Percentiles rank a stretch among this genome's conserved stretches.
These are phyloP conservation scores for Drosophila santomea DNA, from an alignment of 1,140 invertebrate genomes.

Conservation along the genomic window DNA sequence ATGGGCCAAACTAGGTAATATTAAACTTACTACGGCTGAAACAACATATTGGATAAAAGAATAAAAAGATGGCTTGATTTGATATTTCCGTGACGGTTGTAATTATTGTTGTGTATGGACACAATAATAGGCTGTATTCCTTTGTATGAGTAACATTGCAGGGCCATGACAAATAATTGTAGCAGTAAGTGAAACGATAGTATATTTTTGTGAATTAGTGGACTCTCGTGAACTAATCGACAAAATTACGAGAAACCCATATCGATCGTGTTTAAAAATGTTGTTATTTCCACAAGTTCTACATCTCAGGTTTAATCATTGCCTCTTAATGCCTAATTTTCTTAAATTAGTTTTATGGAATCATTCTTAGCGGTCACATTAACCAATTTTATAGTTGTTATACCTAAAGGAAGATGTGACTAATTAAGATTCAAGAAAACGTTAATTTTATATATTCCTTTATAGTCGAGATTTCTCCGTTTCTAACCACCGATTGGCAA, in stretches of 20 bases:
- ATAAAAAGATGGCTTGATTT: conserved; percentile 56
- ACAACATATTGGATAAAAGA: conserved; percentile 11
- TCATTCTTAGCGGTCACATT: not conserved
- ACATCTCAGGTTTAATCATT: too few relatives aligned
- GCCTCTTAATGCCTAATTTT: too few relatives aligned
- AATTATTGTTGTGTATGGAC: conserved; percentile 59
- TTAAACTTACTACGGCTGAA: not conserved
- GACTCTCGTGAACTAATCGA: conserved; percentile 9
- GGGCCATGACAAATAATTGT: conserved; percentile 40
- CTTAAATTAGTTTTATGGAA: not conserved
- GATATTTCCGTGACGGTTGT: conserved; percentile 75
- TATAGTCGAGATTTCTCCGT: not conserved
- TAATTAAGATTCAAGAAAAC: conserved; percentile 15
- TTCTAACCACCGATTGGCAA: conserved; percentile 22
- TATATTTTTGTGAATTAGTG: conserved; percentile 11
- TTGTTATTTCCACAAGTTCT: too few relatives aligned
- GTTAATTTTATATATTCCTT: not conserved
- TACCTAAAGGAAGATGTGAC: conserved; percentile 13
- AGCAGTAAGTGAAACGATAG: conserved; percentile 31
- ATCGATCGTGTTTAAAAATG: too few relatives aligned
- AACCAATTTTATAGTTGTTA: conserved; percentile 6
- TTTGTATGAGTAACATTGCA: conserved; percentile 7
- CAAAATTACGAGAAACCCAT: not conserved
- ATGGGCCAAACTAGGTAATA: not conserved
- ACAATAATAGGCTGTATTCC: conserved; percentile 40